These are phyloP conservation scores for Thripadectes ignobilis DNA, from an alignment of 2,797 vertebrate genomes.

Conservation along the genomic window DNA sequence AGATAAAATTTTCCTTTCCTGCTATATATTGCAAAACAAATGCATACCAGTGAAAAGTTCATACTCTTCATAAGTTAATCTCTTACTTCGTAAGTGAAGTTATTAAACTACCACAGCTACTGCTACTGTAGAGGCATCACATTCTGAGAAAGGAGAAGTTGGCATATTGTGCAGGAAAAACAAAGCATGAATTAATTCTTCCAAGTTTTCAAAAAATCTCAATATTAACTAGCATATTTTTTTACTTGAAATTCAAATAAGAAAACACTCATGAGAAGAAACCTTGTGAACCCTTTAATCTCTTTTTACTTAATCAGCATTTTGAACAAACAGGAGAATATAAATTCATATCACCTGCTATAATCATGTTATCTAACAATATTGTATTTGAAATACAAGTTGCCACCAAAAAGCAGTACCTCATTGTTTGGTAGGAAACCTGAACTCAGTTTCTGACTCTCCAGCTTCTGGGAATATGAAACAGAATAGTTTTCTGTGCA, in stretches of 20 bases:
- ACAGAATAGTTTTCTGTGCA: background rate
- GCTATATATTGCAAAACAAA: background rate
- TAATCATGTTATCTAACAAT: background rate
- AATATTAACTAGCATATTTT: fast-evolving
- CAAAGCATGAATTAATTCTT: background rate
- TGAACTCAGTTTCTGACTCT: background rate
- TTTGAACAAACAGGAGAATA: background rate
- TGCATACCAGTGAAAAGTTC: background rate
- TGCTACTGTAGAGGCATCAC: background rate
- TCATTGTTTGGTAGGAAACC: background rate
- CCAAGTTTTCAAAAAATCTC: background rate
- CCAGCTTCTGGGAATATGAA: background rate
- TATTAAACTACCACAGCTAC: background rate
- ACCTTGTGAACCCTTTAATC: background rate
- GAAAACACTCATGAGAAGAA: background rate
- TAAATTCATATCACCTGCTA: background rate
- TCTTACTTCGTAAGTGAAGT: background rate
- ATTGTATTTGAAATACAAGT: background rate
- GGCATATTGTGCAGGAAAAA: background rate
- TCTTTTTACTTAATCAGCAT: background rate
- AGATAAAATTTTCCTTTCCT: background rate
- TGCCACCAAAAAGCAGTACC: background rate
- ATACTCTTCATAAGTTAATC: background rate
- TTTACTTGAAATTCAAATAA: background rate
- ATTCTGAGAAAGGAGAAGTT: background rate